Conservation (phyloP, 2,797 vertebrate genomes). For the Heliangelus exortis region DNA sequence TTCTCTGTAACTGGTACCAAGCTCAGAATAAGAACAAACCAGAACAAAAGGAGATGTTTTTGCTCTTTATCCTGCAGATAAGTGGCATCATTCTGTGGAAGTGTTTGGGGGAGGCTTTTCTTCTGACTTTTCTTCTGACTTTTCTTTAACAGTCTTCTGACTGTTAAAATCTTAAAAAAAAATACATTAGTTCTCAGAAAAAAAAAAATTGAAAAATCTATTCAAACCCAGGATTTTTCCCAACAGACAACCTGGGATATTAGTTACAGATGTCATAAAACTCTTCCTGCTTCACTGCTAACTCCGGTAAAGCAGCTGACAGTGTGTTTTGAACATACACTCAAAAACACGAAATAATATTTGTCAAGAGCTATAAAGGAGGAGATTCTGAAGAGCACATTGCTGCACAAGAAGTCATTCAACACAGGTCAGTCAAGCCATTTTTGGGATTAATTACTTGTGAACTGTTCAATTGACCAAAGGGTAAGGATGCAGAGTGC, state of each 20-base stretch:
- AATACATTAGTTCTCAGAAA: not conserved
- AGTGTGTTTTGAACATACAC: not conserved
- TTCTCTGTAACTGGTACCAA: not conserved
- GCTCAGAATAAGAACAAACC: not conserved
- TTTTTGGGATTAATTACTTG: not conserved
- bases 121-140: not conserved
- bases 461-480: not conserved
- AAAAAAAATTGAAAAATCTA: not conserved
- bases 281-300: not conserved
- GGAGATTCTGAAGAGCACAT: not conserved
- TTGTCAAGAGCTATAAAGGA: not conserved
- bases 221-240: not conserved
- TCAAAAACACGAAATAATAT: slow-evolving; percentile 8
- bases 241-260: not conserved
- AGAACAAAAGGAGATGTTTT: not conserved
- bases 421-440: not conserved
- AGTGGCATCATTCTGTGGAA: not conserved
- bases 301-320: not conserved
- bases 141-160: too few species aligned
- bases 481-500: not conserved
- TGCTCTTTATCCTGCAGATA: not conserved
- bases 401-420: not conserved
- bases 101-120: not conserved
- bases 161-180: not conserved
- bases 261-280: not conserved